These are phyloP conservation scores for Digitonthophagus gazella DNA, from an alignment of 2,888 invertebrate genomes.

Conservation along the genomic window DNA sequence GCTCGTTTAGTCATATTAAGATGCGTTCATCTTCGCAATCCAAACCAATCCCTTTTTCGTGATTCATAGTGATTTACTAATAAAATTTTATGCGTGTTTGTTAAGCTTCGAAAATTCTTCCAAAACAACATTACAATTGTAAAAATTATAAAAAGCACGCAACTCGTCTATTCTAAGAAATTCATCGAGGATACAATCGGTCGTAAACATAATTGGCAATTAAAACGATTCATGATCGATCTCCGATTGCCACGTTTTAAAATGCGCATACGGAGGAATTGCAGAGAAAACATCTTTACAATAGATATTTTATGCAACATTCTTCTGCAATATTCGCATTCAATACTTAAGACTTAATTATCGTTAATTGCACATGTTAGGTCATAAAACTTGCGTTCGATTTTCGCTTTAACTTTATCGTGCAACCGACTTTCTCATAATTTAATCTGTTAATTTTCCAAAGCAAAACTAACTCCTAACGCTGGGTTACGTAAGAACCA, in stretches of 20 bases:
- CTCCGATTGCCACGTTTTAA: no score
- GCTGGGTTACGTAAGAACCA: background rate
- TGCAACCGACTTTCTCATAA: background rate
- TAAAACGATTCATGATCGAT: no score
- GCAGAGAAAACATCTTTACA: no score
- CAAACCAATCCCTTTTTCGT: background rate
- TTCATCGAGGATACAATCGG: no score
- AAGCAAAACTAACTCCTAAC: background rate
- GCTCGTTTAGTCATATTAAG: background rate
- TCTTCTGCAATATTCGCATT: background rate
- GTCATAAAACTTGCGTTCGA: background rate
- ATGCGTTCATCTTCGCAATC: background rate
- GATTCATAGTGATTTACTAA: no score
- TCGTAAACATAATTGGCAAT: no score
- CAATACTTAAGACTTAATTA: background rate
- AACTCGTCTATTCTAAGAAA: no score
- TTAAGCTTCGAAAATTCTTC: no score
- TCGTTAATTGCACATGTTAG: background rate
- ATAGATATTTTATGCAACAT: background rate
- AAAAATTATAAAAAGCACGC: no score
- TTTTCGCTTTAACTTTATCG: background rate
- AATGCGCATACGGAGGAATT: no score
- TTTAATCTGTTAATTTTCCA: background rate
- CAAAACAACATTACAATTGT: no score
- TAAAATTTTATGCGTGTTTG: no score